phyloP scores from a whole-genome alignment of 2,888 invertebrate genomes.

The Incurvaria masculella region DNA sequence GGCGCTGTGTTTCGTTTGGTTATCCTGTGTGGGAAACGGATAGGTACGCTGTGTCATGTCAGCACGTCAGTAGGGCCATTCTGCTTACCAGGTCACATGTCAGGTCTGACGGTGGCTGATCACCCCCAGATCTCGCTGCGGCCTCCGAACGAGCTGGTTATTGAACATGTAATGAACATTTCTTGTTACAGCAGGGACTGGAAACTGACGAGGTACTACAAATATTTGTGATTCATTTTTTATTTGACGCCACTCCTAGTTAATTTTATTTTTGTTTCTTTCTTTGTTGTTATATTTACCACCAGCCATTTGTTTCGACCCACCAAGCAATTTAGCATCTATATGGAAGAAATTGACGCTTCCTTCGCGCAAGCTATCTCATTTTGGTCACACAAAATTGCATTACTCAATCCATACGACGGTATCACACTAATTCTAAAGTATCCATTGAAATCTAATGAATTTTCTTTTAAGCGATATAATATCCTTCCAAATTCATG shows the following conservation, averaged over 20 bases:
- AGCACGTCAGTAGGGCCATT: too few species aligned
- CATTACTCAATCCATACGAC: too few species aligned
- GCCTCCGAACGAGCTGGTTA: slow-evolving; percentile 18
- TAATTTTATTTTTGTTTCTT: slow-evolving; percentile 45
- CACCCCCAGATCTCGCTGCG: background rate
- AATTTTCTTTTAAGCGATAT: too few species aligned
- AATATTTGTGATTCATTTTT: slow-evolving; percentile 55
- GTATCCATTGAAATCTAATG: too few species aligned
- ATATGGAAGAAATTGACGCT: slow-evolving; percentile 54
- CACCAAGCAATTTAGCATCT: slow-evolving; percentile 43
- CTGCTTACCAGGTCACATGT: too few species aligned
- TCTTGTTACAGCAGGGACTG: slow-evolving; percentile 86
- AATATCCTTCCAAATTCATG: too few species aligned
- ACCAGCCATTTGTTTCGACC: slow-evolving; percentile 47
- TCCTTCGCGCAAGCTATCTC: slow-evolving; percentile 39
- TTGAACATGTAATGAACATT: slow-evolving; percentile 54
- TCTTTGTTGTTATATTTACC: slow-evolving; percentile 45
- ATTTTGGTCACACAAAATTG: background rate
- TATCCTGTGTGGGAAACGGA: too few species aligned
- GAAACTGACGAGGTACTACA: slow-evolving; percentile 86
- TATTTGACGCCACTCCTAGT: slow-evolving; percentile 53
- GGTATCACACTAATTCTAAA: too few species aligned
- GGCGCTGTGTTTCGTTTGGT: background rate
- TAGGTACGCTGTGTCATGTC: too few species aligned
- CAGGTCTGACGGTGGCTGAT: background rate